These are phyloP conservation scores for Callyntrura sp. DNA, from an alignment of 2,888 invertebrate species.

Conservation along the genomic window DNA sequence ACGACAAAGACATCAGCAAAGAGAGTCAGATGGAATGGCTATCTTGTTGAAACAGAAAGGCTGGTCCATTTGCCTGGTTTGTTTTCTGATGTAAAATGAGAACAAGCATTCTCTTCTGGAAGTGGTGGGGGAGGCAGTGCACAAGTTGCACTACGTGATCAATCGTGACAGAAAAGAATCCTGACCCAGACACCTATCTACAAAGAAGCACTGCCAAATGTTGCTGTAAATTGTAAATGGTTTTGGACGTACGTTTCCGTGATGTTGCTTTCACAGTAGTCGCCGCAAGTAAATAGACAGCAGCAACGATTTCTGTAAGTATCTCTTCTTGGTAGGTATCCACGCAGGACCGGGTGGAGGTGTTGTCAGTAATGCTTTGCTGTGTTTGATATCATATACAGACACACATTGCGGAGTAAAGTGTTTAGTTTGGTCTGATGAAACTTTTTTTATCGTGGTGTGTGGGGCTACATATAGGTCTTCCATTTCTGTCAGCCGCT, in stretches of 20 bases:
- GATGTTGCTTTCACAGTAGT: too few relatives aligned
- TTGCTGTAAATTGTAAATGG: too few relatives aligned
- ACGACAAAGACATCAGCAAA: constrained; percentile 2
- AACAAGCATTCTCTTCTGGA: too few relatives aligned
- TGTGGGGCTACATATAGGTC: constrained; percentile 20
- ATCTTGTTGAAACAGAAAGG: constrained; percentile 14
- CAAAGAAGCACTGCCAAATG: neutral
- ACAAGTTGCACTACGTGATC: constrained; percentile 62
- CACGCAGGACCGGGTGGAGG: neutral
- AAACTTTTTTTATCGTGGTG: neutral
- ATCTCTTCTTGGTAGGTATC: neutral
- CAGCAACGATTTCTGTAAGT: neutral
- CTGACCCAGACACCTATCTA: constrained; percentile 10
- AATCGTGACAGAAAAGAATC: constrained; percentile 54
- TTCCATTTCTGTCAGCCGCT: constrained; percentile 61
- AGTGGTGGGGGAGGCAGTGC: constrained; percentile 10
- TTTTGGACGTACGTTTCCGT: too few relatives aligned
- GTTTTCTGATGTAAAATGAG: constrained; percentile 20
- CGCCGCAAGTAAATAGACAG: too few relatives aligned
- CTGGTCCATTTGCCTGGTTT: neutral
- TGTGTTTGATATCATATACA: neutral
- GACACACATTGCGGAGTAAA: neutral
- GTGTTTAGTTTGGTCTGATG: neutral
- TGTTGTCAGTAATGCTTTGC: neutral
- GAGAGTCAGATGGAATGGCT: neutral